Evolutionary conservation across 2,888 invertebrate genomes (phyloP).

Genomic region (Drosophila siamana): DNA sequence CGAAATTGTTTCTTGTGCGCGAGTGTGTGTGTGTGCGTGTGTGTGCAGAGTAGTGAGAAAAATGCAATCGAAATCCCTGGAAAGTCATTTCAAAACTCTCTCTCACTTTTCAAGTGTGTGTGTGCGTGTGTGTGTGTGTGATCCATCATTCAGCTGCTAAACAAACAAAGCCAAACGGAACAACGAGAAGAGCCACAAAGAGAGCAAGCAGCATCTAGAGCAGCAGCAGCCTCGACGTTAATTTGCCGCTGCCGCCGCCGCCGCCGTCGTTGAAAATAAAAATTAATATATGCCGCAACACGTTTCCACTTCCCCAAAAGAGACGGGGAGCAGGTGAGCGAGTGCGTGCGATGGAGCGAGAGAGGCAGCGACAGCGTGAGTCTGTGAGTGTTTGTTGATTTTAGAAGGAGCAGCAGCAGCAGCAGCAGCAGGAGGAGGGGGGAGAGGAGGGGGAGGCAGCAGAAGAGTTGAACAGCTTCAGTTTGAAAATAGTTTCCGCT

Average conservation of each 20-base stretch:
- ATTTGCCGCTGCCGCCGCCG: constrained; percentile 55
- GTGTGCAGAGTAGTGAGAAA: constrained; percentile 42
- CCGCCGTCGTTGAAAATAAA: constrained; percentile 63
- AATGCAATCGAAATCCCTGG: constrained; percentile 61
- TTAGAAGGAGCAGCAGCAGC: too few species aligned
- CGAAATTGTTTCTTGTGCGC: constrained; percentile 6
- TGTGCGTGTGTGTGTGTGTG: constrained; percentile 43
- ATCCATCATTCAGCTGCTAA: constrained; percentile 78
- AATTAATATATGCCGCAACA: constrained; percentile 81
- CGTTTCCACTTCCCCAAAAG: constrained; percentile 65
- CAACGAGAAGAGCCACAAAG: constrained; percentile 33
- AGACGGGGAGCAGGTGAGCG: neutral
- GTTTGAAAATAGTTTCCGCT: constrained; percentile 69
- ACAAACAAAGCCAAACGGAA: constrained; percentile 60
- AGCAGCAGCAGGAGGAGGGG: constrained; percentile 5
- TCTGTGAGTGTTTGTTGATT: constrained; percentile 59
- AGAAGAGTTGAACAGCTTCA: constrained; percentile 35
- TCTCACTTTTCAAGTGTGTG: constrained; percentile 10
- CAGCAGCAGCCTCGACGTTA: constrained; percentile 52
- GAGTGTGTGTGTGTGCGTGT: constrained; percentile 2
- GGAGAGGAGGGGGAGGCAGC: neutral
- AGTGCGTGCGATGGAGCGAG: constrained; percentile 3
- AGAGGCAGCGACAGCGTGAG: neutral
- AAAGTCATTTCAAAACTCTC: constrained; percentile 59
- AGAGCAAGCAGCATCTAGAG: constrained; percentile 18